Percentiles rank a stretch among this genome's conserved stretches.
Conservation (phyloP, 2,797 vertebrate genomes). For the Esox lucius region DNA sequence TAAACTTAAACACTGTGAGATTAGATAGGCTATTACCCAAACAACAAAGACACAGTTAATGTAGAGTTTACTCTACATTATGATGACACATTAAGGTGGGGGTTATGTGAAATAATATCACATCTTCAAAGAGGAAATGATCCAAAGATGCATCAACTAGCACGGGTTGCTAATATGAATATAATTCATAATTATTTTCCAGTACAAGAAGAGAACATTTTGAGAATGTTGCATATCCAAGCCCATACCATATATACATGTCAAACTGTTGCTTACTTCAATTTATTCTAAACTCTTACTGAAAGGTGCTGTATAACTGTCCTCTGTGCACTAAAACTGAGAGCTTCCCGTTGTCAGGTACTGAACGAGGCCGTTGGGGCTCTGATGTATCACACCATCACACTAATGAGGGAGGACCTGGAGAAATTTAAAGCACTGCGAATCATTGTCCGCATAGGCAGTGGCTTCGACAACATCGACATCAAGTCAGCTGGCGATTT, state of each 20-base stretch:
- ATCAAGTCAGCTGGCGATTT: conserved; percentile 97
- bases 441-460: conserved; percentile 96
- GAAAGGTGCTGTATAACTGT: conserved; percentile 2
- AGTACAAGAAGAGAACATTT: too few relatives aligned
- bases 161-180: too few relatives aligned
- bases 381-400: conserved; percentile 99
- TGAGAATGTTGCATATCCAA: too few relatives aligned
- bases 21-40: background rate
- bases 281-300: background rate
- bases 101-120: too few relatives aligned
- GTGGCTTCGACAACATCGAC: conserved; percentile 98
- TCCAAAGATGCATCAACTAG: too few relatives aligned
- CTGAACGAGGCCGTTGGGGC: conserved; percentile 97
- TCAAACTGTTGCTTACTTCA: background rate
- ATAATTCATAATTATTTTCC: too few relatives aligned
- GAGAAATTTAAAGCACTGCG: conserved; percentile 98
- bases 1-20: background rate
- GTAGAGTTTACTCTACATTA: background rate
- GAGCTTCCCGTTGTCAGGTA: conserved; percentile 73
- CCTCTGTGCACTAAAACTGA: background rate
- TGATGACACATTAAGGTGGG: background rate
- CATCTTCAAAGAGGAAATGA: too few relatives aligned
- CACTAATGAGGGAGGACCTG: conserved; percentile 94
- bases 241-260: too few relatives aligned
- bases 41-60: background rate